Evolutionary conservation across 2,888 invertebrate species (phyloP).

Genomic region (Sphecodes monilicornis): DNA sequence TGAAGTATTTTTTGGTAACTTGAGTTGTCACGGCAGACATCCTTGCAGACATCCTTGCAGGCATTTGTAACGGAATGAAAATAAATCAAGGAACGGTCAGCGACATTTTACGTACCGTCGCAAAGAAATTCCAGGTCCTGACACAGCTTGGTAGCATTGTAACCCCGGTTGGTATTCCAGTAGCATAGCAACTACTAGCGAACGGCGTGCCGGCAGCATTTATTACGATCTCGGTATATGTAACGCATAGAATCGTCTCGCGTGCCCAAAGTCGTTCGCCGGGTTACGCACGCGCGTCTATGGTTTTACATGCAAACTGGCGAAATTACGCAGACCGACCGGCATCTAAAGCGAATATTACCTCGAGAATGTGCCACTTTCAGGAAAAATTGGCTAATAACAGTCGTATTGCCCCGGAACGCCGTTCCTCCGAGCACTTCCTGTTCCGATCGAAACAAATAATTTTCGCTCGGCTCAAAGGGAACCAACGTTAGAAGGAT

Average conservation of each 20-base stretch:
- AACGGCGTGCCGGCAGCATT: slow-evolving; percentile 46
- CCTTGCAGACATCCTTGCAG: slow-evolving; percentile 27
- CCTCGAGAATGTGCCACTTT: slow-evolving; percentile 31
- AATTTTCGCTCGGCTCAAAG: not conserved
- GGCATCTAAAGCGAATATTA: slow-evolving; percentile 40
- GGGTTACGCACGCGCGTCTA: slow-evolving; percentile 22
- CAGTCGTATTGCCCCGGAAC: slow-evolving; percentile 5
- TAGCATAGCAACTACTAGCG: slow-evolving; percentile 58
- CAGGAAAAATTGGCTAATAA: slow-evolving; percentile 39
- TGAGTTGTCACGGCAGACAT: not conserved
- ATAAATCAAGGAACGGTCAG: slow-evolving; percentile 54
- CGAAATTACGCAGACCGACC: slow-evolving; percentile 18
- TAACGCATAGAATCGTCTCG: slow-evolving; percentile 48
- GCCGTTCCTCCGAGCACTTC: slow-evolving; percentile 3
- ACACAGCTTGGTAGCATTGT: slow-evolving; percentile 59
- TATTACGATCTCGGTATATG: slow-evolving; percentile 45
- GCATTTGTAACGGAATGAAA: slow-evolving; percentile 52
- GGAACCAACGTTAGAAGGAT: not conserved
- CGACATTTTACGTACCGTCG: slow-evolving; percentile 31
- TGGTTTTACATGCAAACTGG: slow-evolving; percentile 42
- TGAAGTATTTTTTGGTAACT: not conserved
- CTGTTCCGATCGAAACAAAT: slow-evolving; percentile 2
- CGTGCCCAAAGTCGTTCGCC: slow-evolving; percentile 50
- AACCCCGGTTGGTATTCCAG: slow-evolving; percentile 60
- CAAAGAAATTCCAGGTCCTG: slow-evolving; percentile 63